Evolutionary conservation across 2,797 vertebrate species (phyloP).

Genomic region (Anguilla obscura): DNA sequence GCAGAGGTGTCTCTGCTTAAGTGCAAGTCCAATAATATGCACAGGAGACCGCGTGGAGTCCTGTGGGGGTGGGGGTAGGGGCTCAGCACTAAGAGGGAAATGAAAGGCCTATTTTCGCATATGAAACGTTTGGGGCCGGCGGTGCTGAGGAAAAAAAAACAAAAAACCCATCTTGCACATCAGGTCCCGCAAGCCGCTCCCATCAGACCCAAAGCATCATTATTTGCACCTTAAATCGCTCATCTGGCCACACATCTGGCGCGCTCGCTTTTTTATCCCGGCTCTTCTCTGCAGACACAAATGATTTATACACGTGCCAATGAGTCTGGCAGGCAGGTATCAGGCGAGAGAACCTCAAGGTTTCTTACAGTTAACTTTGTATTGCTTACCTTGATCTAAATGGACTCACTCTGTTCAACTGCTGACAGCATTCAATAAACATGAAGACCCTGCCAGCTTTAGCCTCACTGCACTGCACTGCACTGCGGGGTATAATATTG

Average conservation of each 20-base stretch:
- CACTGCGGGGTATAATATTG: neutral
- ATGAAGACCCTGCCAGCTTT: neutral
- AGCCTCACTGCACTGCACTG: neutral
- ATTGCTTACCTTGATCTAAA: neutral
- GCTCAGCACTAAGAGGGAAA: conserved; percentile 40
- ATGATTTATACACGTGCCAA: neutral
- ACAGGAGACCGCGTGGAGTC: neutral
- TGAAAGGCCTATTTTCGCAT: conserved; percentile 56
- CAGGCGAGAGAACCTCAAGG: conserved; percentile 16
- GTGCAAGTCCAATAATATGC: conserved; percentile 5
- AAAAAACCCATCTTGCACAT: conserved; percentile 7
- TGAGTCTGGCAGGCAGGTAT: neutral
- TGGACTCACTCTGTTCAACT: neutral
- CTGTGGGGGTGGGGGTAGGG: conserved; percentile 29
- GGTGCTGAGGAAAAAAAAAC: neutral
- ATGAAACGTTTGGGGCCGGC: neutral
- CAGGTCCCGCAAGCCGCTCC: conserved; percentile 12
- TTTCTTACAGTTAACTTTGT: neutral
- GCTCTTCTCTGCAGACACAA: neutral
- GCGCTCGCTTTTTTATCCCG: neutral
- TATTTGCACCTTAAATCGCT: conserved; percentile 21
- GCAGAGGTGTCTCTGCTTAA: conserved; percentile 4
- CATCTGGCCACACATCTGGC: conserved; percentile 1
- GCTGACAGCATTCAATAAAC: neutral
- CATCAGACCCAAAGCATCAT: conserved; percentile 10